Conservation (phyloP, 2,797 vertebrate species). For the Sebastes taczanowskii region DNA sequence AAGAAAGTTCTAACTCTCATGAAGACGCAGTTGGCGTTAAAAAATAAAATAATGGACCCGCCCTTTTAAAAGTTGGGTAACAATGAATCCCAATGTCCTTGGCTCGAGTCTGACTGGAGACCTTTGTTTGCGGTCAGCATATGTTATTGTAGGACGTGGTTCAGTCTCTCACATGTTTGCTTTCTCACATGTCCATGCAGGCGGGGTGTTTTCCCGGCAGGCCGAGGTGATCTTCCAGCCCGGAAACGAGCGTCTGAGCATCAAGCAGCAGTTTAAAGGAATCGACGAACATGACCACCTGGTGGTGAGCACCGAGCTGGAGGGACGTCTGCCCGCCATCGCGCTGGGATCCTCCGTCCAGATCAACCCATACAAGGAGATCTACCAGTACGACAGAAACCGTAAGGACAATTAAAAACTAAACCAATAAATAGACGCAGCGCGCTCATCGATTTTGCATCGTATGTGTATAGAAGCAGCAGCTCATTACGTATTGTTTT, state of each 20-base stretch:
- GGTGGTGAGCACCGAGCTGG: conserved; percentile 89
- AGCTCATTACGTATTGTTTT: too few species aligned
- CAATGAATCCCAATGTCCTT: not conserved
- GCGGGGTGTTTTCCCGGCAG: conserved; percentile 88
- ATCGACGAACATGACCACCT: conserved; percentile 94
- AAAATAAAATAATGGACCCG: too few species aligned
- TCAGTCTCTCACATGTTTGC: not conserved
- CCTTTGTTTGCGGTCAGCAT: not conserved
- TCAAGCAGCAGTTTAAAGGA: conserved; percentile 90
- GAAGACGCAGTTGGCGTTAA: too few species aligned
- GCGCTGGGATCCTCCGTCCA: conserved; percentile 82
- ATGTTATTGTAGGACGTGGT: not conserved
- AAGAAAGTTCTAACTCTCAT: too few species aligned
- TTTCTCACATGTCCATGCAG: conserved; percentile 59
- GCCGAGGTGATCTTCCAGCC: conserved; percentile 90
- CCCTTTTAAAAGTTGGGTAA: not conserved
- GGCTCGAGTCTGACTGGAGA: not conserved
- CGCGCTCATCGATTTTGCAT: too few species aligned
- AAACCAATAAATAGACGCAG: not conserved
- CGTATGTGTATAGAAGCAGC: too few species aligned
- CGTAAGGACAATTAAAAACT: conserved; percentile 72
- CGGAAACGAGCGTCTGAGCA: conserved; percentile 85
- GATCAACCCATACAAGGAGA: conserved; percentile 89
- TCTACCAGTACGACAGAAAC: conserved; percentile 88
- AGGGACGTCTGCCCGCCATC: conserved; percentile 87